Conservation (phyloP, 2,888 invertebrate species). For the Epistrophella euchroma region DNA sequence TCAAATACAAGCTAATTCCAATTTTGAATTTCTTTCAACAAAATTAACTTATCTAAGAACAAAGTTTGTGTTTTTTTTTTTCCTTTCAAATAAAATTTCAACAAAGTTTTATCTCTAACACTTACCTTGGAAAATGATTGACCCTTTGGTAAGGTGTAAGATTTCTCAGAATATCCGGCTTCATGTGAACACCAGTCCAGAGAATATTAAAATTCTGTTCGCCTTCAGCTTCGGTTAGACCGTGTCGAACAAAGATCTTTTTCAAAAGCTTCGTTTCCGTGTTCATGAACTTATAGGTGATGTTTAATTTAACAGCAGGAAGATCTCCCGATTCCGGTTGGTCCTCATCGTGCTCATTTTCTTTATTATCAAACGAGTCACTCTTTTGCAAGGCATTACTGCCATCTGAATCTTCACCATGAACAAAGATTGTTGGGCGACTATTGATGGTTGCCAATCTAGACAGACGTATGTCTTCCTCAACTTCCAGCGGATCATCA, state of each 20-base stretch:
- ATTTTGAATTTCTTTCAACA: slow-evolving; percentile 8
- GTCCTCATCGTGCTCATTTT: slow-evolving; percentile 78
- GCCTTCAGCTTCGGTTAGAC: slow-evolving; percentile 88
- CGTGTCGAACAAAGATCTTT: slow-evolving; percentile 91
- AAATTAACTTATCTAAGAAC: background rate
- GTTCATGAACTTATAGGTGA: slow-evolving; percentile 92
- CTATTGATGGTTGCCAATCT: slow-evolving; percentile 12
- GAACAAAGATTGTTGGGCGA: slow-evolving; percentile 9
- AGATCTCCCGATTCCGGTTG: slow-evolving; percentile 83
- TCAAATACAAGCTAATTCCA: slow-evolving; percentile 35
- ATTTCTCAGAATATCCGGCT: slow-evolving; percentile 92
- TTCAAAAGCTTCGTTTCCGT: slow-evolving; percentile 92
- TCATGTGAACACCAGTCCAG: slow-evolving; percentile 97
- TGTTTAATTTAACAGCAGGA: slow-evolving; percentile 89
- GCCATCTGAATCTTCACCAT: slow-evolving; percentile 15
- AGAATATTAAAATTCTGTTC: slow-evolving; percentile 92
- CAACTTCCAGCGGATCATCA: slow-evolving; percentile 80
- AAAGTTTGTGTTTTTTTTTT: too few species aligned
- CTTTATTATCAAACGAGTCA: slow-evolving; percentile 76
- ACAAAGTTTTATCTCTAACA: slow-evolving; percentile 7
- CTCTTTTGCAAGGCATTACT: slow-evolving; percentile 32
- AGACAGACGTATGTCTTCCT: slow-evolving; percentile 56
- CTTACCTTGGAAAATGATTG: slow-evolving; percentile 96
- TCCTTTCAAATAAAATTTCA: background rate
- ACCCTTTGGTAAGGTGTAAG: slow-evolving; percentile 95